phyloP scores from a whole-genome alignment of 1,140 invertebrate species.

The Apis laboriosa region DNA sequence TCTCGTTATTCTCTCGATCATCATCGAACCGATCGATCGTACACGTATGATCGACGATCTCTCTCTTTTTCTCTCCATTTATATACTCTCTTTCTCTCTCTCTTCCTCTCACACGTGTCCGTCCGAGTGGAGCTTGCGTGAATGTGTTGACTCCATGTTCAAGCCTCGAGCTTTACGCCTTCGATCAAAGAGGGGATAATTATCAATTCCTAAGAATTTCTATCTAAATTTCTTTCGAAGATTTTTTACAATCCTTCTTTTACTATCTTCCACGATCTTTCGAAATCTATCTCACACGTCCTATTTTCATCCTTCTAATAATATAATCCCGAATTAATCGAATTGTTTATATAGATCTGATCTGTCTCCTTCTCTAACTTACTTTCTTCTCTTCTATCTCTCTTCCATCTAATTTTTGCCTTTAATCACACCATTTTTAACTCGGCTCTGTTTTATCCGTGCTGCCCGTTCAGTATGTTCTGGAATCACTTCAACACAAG shows the following conservation, averaged over 20 bases:
- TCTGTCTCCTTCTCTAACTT: not conserved
- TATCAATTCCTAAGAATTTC: not conserved
- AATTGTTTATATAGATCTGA: no score
- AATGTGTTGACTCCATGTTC: constrained; percentile 74
- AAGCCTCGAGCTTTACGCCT: constrained; percentile 69
- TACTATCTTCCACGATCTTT: not conserved
- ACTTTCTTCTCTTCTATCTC: not conserved
- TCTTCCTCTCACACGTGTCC: constrained; percentile 72
- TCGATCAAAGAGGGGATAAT: constrained; percentile 17
- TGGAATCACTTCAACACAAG: constrained; percentile 99
- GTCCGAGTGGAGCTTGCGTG: constrained; percentile 76
- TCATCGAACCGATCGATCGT: constrained; percentile 32
- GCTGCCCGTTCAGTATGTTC: constrained; percentile 94
- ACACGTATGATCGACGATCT: constrained; percentile 51
- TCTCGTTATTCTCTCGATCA: constrained; percentile 33
- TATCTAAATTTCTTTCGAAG: not conserved
- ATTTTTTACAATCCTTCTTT: not conserved
- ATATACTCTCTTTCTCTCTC: constrained; percentile 58
- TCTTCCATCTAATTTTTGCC: constrained; percentile 70
- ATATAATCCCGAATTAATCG: not conserved
- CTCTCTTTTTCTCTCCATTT: constrained; percentile 64
- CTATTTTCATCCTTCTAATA: not conserved
- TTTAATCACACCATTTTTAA: constrained; percentile 79
- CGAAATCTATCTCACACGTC: not conserved
- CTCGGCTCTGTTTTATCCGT: constrained; percentile 83